These are phyloP conservation scores for Lethenteron camtschaticum DNA, from an alignment of 2,113 vertebrate genomes.

Conservation along the genomic window DNA sequence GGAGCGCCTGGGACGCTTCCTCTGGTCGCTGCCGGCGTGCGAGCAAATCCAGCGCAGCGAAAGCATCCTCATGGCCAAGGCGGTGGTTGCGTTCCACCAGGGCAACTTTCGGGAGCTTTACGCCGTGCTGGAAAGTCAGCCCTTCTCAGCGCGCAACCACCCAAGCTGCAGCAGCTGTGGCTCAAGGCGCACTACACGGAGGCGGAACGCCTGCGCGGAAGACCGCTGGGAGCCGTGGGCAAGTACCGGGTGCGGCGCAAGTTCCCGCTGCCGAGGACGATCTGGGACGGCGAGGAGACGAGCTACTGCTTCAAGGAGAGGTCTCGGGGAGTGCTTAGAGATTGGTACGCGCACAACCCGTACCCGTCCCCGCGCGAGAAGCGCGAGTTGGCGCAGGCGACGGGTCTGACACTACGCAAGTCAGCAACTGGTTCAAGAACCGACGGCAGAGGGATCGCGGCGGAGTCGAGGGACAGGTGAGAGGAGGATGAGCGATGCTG, in stretches of 20 bases:
- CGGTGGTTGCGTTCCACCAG: slow-evolving; percentile 84
- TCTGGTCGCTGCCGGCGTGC: slow-evolving; percentile 88
- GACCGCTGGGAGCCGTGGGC: slow-evolving; percentile 79
- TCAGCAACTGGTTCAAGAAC: slow-evolving; percentile 99
- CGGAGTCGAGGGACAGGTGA: slow-evolving; percentile 94
- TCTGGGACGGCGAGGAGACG: slow-evolving; percentile 98
- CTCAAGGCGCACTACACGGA: slow-evolving; percentile 96
- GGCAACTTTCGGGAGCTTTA: slow-evolving; percentile 97
- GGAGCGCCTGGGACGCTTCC: slow-evolving; percentile 71
- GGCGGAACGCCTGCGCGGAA: slow-evolving; percentile 79
- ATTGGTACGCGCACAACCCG: slow-evolving; percentile 97
- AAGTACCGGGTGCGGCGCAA: slow-evolving; percentile 93
- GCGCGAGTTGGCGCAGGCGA: slow-evolving; percentile 86
- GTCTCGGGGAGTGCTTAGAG: slow-evolving; percentile 72
- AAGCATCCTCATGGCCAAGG: slow-evolving; percentile 89
- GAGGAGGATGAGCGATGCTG: background rate
- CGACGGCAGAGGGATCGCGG: slow-evolving; percentile 86
- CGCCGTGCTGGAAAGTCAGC: slow-evolving; percentile 90
- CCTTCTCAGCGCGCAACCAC: slow-evolving; percentile 91
- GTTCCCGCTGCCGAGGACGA: slow-evolving; percentile 84
- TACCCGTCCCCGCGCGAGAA: slow-evolving; percentile 94
- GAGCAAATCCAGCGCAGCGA: slow-evolving; percentile 97
- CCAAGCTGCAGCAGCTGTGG: slow-evolving; percentile 94
- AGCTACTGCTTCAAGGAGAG: slow-evolving; percentile 99
- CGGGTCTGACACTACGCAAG: slow-evolving; percentile 95